Base-by-base conservation (phyloP, 2,797 vertebrate genomes). In the Odontamblyopus rebecca region DNA sequence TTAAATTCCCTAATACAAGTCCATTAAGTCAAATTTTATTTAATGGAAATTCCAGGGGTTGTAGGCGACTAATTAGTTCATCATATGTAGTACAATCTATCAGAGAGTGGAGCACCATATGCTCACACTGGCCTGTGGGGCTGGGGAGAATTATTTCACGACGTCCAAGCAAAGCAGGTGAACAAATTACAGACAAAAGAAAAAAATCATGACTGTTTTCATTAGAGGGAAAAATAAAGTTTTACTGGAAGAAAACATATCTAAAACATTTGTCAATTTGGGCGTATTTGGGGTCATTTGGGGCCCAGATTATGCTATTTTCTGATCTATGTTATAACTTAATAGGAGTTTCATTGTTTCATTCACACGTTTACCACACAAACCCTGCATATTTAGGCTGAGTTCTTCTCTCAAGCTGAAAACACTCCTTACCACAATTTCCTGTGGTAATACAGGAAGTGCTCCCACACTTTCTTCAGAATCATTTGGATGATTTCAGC, bases 101-200 rank as follows among this genome's bases (percentile, higher is more conserved):
- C 75, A 74, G 76, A 82, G 76, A 79, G 68, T 82, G 79, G 75
- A 79, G 83, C 54, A 35, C 89, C 89, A 92, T 92, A 89, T 90
- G 91, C 87, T 86, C 75, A 35, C 79, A 80, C 64, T 85, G 87
- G 89, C 90, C 89, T 85, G 44, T 85, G 85, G 90, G 89, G 82
- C 86, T 79, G 72, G 69, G 29, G 76, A 79, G 80, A 86, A 88
- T 88, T 69, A 74, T 74, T 83, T 83, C 69, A 83, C 80, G 76
- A 79, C 84, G 72, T 73, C 72, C 77, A 81, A 80, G 71, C 59
- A 71, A 65, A 86, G 84, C 86, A 86, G 86, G 74, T 83, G 86
- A 83, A 66, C 13, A 79, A 54, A 12, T 74, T 75, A 57, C 54
- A 50, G 29, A 67, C 51, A 67, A 29, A 54, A 71, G 61, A 23